Percentiles rank a stretch among this genome's conserved stretches.
phyloP scores from a whole-genome alignment of 2,888 invertebrate species.

The Calameuta filiformis region DNA sequence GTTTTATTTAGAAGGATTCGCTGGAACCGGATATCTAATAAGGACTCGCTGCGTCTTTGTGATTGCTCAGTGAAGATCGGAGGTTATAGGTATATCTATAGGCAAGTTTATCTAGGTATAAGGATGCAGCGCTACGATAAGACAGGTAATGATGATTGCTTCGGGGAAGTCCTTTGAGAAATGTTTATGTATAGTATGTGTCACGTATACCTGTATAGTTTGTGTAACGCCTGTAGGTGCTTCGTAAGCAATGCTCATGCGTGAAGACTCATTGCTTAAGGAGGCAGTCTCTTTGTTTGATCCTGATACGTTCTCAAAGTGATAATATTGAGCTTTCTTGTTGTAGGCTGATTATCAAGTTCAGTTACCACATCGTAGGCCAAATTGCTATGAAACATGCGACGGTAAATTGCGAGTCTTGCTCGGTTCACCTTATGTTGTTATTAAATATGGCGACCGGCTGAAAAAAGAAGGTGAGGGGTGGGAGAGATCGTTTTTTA shows the following conservation, averaged over 20 bases:
- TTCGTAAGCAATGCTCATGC: background rate
- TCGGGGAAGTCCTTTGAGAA: conserved; percentile 33
- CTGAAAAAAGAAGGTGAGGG: background rate
- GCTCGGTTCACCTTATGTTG: background rate
- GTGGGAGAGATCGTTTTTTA: background rate
- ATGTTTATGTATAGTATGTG: background rate
- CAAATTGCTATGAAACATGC: background rate
- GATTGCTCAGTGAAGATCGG: background rate
- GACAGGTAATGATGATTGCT: conserved; percentile 46
- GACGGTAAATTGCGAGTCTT: background rate
- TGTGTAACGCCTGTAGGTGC: background rate
- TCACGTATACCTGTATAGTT: background rate
- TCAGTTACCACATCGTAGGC: background rate
- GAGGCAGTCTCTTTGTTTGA: conserved; percentile 6
- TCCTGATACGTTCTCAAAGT: conserved; percentile 22
- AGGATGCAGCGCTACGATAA: conserved; percentile 21
- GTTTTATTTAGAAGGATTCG: background rate
- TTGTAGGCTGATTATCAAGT: background rate
- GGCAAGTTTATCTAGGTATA: conserved; percentile 11
- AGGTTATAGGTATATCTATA: background rate
- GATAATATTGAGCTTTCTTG: conserved; percentile 31
- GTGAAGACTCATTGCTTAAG: background rate
- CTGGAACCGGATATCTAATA: background rate
- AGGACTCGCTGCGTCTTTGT: too few species aligned
- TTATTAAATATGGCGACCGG: background rate